Evolutionary conservation across 2,888 invertebrate genomes (phyloP).

Genomic region (Andrena trimmerana): DNA sequence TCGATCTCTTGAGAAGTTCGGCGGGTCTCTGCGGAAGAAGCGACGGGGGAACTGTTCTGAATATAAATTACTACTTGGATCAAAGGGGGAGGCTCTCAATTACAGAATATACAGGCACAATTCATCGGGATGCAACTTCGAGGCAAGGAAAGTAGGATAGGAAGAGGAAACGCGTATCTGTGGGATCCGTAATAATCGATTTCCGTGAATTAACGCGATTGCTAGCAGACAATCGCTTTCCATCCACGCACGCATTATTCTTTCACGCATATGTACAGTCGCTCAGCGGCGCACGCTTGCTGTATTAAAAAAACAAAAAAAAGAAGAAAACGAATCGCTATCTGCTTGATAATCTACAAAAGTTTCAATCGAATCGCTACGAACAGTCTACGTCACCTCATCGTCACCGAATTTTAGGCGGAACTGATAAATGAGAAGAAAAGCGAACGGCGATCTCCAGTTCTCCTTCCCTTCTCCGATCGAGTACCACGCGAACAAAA

Average conservation of each 20-base stretch:
- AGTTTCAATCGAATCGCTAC: neutral
- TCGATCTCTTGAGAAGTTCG: conserved; percentile 30
- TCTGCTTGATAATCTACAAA: conserved; percentile 6
- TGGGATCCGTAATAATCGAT: conserved; percentile 18
- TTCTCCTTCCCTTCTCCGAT: neutral
- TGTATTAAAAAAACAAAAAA: neutral
- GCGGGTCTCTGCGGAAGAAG: conserved; percentile 27
- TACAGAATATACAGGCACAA: conserved; percentile 42
- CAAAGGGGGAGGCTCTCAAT: conserved; percentile 32
- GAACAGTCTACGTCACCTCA: conserved; percentile 17
- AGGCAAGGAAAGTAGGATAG: conserved; percentile 3
- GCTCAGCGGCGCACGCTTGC: conserved; percentile 31
- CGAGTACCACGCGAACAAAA: neutral
- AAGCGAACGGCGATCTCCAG: conserved; percentile 26
- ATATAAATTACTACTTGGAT: conserved; percentile 74
- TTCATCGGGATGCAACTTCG: conserved; percentile 35
- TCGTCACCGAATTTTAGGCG: conserved; percentile 27
- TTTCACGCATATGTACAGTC: conserved; percentile 49
- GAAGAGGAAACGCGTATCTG: conserved; percentile 10
- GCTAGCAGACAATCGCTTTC: conserved; percentile 27
- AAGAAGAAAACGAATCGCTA: conserved; percentile 21
- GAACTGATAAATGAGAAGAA: conserved; percentile 53
- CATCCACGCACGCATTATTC: conserved; percentile 14
- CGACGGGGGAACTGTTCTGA: conserved; percentile 50
- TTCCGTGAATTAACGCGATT: conserved; percentile 35